Evolutionary conservation across 2,888 invertebrate genomes (phyloP), one percentile per base, ranked within the genome.

Genomic region (Periphyllus acericola): DNA sequence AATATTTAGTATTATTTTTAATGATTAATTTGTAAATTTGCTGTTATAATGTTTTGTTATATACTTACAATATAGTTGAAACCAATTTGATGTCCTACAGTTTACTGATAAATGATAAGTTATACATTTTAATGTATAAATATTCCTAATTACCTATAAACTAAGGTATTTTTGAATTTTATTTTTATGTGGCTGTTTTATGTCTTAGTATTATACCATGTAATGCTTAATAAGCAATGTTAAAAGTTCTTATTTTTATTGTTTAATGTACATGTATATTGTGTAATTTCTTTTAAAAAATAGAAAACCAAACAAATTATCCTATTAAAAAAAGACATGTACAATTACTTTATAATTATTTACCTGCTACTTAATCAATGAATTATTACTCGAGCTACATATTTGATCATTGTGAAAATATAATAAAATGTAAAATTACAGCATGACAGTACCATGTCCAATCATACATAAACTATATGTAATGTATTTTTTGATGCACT

Each of bases 1-100:
- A 68, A 9, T 46, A 32, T 46, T 80, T 80, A 83, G 74, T 36
- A 75, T 40, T 75, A 72, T 46, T 81, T 46, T 74, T 55, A 36
- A 68, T 29, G 29, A 55, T 36, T n/a, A 25, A n/a, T 32, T 36
- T 9, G 55, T 83, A 34, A 55, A 32, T 55, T 78, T 85, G 25
- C 68, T 78, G 19, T 78, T 9, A 29, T 21, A 75, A 68, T 78
- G 76, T 46, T 14, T 84, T 76, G 5, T 78, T n/a, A 66, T 46
- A 46, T 14, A 68, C 32, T 25, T 32, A 46, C 32, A 46, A 46
- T 78, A 9, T 40, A 84, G 40, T 76, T 19, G 40, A 84, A n/a
- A 55, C 36, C 36, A 0, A 60, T 75, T 83, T 36, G 11, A 60
- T 75, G 60, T 75, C 34, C 17, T 55, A 29, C 34, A 3, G 21